These are phyloP conservation scores for Autographa pulchrina DNA, from an alignment of 2,888 invertebrate genomes.

Conservation along the genomic window DNA sequence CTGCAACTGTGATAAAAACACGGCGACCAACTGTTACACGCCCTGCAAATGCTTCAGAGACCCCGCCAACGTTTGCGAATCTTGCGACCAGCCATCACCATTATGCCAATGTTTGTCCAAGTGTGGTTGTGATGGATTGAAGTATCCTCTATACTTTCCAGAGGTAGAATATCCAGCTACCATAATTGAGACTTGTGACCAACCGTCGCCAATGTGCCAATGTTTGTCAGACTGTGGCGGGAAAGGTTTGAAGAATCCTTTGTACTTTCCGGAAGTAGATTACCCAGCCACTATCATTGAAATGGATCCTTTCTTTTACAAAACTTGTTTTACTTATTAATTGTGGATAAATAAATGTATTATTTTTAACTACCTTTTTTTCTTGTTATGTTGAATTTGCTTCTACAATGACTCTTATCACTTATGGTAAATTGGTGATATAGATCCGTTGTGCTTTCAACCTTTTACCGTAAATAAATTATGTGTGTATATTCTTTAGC, in stretches of 20 bases:
- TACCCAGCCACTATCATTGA: slow-evolving; percentile 71
- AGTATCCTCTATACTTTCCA: slow-evolving; percentile 70
- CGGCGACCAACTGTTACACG: slow-evolving; percentile 17
- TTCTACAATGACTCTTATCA: no score
- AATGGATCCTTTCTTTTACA: slow-evolving; percentile 67
- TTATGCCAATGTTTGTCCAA: slow-evolving; percentile 52
- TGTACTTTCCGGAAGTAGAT: slow-evolving; percentile 77
- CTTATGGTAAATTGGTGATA: no score
- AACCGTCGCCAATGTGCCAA: slow-evolving; percentile 53
- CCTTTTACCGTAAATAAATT: no score
- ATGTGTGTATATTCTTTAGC: no score
- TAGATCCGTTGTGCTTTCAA: no score
- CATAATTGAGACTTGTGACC: slow-evolving; percentile 63
- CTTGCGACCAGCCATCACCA: slow-evolving; percentile 51
- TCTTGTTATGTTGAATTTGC: background rate
- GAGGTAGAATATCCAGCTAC: slow-evolving; percentile 75
- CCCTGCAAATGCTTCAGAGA: slow-evolving; percentile 62
- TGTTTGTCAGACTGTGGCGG: slow-evolving; percentile 36
- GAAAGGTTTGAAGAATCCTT: slow-evolving; percentile 38
- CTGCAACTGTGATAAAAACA: slow-evolving; percentile 8
- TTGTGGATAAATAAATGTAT: slow-evolving; percentile 5
- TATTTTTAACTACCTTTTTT: background rate
- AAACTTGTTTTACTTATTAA: slow-evolving; percentile 55
- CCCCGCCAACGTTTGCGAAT: slow-evolving; percentile 56
- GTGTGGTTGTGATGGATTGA: slow-evolving; percentile 24